Evolutionary conservation across 2,888 invertebrate species (phyloP), one percentile per base, ranked within the genome.

Genomic region (Ectemnius cavifrons): DNA sequence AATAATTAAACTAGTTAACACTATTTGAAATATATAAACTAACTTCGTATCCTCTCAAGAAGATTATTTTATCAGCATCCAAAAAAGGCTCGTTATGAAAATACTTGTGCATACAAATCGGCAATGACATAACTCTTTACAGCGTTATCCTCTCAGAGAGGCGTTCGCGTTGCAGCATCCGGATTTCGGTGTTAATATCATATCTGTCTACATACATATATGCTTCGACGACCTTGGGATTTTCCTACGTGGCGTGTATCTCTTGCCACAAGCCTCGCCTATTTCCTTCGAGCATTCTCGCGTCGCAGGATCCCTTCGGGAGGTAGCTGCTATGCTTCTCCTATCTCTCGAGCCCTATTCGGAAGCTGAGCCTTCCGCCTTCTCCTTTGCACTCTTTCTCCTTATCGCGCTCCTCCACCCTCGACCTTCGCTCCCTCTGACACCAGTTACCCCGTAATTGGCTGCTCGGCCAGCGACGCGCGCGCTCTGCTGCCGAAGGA

Each of bases 361-460:
- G 37, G 37, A 37, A 37, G 37, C 37, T 37, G 8, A 37, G 37
- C 37, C 37, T 37, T 37, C 37, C 5, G 37, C 37, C 37, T 8
- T 37, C 37, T 37, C 37, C 37, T 37, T 49, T 45, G 37, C 60
- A 47, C 61, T 71, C 67, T 28, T 74, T 62, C 58, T 11, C 64
- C 16, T 49, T 57, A 61, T 71, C 63, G 56, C 20, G 14, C 61
- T 67, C 70, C 63, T 70, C 49, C 62, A 59, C 56, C 76, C 69
- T 68, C 77, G 60, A 60, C 74, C 52, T 61, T 63, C 71, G 67
- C 72, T 71, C 71, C 67, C 70, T 66, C 70, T 63, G 58, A 73
- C 61, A 75, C 46, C 65, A 78, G 78, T 69, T 71, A 63, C 70
- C 67, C 71, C 82, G 86, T 86, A 86, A 86, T 86, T 86, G 86